These are phyloP conservation scores for Portevinia maculata DNA, from an alignment of 2,888 invertebrate genomes.

Conservation along the genomic window DNA sequence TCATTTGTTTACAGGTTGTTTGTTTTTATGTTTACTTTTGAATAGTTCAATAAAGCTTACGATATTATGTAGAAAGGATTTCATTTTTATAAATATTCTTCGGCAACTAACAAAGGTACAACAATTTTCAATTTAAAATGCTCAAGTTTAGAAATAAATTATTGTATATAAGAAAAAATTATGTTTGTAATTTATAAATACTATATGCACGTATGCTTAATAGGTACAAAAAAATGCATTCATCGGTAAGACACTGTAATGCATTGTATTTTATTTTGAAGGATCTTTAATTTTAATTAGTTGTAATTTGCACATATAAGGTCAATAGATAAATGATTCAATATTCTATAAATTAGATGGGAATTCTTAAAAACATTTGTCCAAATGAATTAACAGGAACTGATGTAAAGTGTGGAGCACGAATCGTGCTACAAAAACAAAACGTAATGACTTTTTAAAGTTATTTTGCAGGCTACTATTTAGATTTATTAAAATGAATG, in stretches of 20 bases:
- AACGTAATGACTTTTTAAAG: too few species aligned
- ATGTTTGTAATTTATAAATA: not conserved
- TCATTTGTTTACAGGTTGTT: conserved; percentile 53
- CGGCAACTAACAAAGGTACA: conserved; percentile 68
- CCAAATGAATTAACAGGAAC: too few species aligned
- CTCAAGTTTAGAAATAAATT: conserved; percentile 6
- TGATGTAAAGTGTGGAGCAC: too few species aligned
- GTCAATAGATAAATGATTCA: too few species aligned
- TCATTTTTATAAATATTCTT: conserved; percentile 44
- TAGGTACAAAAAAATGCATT: not conserved
- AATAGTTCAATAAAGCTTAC: conserved; percentile 72
- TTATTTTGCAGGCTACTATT: too few species aligned
- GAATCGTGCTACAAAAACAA: too few species aligned
- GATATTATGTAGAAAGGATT: conserved; percentile 68
- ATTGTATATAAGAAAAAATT: conserved; percentile 27
- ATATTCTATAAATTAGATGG: too few species aligned
- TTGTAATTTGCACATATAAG: too few species aligned
- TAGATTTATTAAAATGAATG: too few species aligned
- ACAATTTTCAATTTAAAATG: conserved; percentile 49
- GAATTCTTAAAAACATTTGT: too few species aligned
- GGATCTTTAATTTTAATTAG: too few species aligned
- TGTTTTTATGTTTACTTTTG: conserved; percentile 33
- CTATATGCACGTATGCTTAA: not conserved
- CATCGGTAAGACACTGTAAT: not conserved
- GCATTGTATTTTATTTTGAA: not conserved